phyloP scores from a whole-genome alignment of 2,888 invertebrate species.

The Epinotia nisella region DNA sequence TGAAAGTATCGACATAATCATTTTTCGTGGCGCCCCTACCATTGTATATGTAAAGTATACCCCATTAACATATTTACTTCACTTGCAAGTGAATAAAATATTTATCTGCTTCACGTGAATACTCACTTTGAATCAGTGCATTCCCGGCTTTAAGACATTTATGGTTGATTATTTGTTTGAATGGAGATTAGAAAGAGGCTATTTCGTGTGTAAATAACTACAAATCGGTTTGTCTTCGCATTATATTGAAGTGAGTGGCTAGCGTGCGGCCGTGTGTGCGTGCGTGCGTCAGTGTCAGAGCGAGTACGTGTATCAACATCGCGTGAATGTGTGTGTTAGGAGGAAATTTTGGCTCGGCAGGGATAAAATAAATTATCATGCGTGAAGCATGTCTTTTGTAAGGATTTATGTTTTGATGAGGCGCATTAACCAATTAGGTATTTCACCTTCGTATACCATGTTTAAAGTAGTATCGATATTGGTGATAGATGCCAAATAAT shows the following conservation, averaged over 20 bases:
- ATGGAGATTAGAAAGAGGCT: constrained; percentile 61
- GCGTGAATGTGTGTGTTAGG: constrained; percentile 69
- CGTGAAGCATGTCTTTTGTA: constrained; percentile 57
- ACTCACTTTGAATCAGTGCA: constrained; percentile 53
- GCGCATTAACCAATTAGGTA: constrained; percentile 77
- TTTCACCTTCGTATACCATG: constrained; percentile 81
- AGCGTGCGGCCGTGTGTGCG: constrained; percentile 49
- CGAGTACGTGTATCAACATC: constrained; percentile 46
- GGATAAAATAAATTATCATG: constrained; percentile 67
- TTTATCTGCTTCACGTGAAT: constrained; percentile 55
- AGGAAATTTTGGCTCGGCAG: constrained; percentile 82
- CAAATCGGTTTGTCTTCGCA: constrained; percentile 58
- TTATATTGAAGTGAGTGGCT: constrained; percentile 55
- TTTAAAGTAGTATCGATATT: constrained; percentile 80
- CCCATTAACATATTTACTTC: constrained; percentile 46
- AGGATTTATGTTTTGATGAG: constrained; percentile 72
- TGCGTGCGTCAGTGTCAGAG: constrained; percentile 46
- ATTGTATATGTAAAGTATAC: constrained; percentile 32
- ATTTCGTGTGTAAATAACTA: constrained; percentile 55
- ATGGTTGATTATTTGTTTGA: constrained; percentile 51
- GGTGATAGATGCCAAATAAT: constrained; percentile 85
- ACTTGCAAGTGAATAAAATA: constrained; percentile 59
- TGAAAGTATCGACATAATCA: constrained; percentile 15
- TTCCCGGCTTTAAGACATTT: constrained; percentile 52
- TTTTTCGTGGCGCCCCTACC: constrained; percentile 39